Evolutionary conservation across 2,113 vertebrate species (phyloP), one percentile per base, ranked within the genome.

Genomic region (Ia io): DNA sequence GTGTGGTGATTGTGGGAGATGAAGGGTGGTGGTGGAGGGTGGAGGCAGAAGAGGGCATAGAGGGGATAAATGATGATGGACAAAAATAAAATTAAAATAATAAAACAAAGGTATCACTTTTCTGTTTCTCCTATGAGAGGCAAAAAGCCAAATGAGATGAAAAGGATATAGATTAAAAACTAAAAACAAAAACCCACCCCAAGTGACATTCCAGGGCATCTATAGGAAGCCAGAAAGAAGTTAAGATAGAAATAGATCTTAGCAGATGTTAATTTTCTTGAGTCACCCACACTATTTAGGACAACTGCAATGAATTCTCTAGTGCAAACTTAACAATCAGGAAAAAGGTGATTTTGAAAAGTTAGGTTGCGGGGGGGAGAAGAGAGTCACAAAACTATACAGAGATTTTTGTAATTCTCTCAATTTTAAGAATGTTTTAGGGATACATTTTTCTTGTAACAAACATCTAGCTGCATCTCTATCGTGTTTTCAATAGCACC

Each of bases 41-140:
- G 11, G 11, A 28, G 59, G 9, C 4, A 1, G 59, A 28, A 12
- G 23, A 61, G 59, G 59, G 59, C 25, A 61, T 61, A 28, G 59
- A 61, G 59, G 59, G 59, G 10, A 61, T 28, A 61, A 61, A 61
- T 61, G 20, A 11, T 61, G 59, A 61, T 30, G 10, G 59, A 61
- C 28, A 61, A 61, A 61, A 61, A 61, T 61, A 30, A 61, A 61
- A 61, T 28, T 25, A 28, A 61, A 61, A 61, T 56, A 56, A 23
- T 56, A 56, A 92, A 61, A 16, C 82, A 85, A 84, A 94, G 32
- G n/a, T 20, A 71, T 40, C 28, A 63, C 61, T 84, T 74, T 95
- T 59, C n/a, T 91, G 61, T 76, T 95, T 95, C 61, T 93, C 49
- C n/a, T 88, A 28, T 90, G 6, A 90, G 42, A 37, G 53, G 7